Base-by-base conservation (phyloP, 2,797 vertebrate species). In the Odontamblyopus rebecca region DNA sequence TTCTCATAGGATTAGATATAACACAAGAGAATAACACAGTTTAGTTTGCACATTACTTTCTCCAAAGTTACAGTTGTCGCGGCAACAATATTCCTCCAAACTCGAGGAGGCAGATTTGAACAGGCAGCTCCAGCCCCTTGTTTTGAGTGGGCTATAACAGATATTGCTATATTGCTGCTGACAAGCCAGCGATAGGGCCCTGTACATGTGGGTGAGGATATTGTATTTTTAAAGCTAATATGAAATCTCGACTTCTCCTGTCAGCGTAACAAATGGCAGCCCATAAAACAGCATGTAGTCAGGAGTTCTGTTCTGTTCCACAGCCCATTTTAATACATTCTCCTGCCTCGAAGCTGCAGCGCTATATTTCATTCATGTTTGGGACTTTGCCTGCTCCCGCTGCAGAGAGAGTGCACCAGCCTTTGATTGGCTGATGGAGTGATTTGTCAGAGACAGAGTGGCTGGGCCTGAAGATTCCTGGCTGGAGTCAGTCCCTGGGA, bases 381-480 rank as follows among this genome's bases (percentile, higher is more conserved):
- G 44, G 63, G 63, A 66, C 35, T 64, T 63, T 60, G 57, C 57
- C 57, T 26, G 2, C 54, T 57, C 6, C 54, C 18, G 23, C 54
- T 26, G 54, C 54, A 23, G n/a, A 57, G 8, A 53, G 5, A 53
- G 54, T 2, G 64, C 13, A 27, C 62, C 29, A 76, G 60, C 63
- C 38, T 82, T 68, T 68, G 76, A 83, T 78, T 60, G 78, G 76
- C 83, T 79, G 79, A 81, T 84, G 63, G 79, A 89, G 83, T 78
- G 79, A 80, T 85, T 87, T 90, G 88, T 86, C 82, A 81, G 82
- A 82, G 72, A 79, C 69, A 62, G 77, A 35, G 68, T 54, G 61
- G 56, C 54, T 66, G 74, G 26, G 71, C 80, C 84, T 90, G 87
- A 90, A 90, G 90, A 91, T 91, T 90, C 87, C 73, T 80, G 80